Percentiles rank a stretch among this genome's conserved stretches.
These are phyloP conservation scores for Turritopsis rubra DNA, from an alignment of 30 jellyfish, hydroid and myxozoan genomes.

Conservation along the genomic window DNA sequence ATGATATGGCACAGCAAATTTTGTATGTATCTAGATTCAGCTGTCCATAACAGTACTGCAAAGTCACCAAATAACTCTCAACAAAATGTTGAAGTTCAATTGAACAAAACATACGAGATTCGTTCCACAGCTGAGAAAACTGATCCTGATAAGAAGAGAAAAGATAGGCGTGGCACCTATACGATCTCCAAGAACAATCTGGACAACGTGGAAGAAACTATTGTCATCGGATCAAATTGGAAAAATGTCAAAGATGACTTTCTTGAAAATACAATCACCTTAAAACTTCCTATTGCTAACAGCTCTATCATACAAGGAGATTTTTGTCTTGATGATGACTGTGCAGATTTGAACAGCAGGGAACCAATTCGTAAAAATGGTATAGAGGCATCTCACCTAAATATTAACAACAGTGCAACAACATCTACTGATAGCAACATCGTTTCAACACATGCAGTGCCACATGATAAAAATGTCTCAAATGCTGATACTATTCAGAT, in stretches of 20 bases:
- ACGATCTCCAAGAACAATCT: neutral
- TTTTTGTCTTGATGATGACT: neutral
- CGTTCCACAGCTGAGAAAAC: neutral
- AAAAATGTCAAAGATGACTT: neutral
- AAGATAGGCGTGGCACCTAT: neutral
- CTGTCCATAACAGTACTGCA: neutral
- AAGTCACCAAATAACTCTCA: neutral
- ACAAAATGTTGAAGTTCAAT: neutral
- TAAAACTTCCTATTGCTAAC: slow-evolving; percentile 9
- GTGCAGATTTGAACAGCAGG: neutral
- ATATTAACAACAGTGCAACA: neutral
- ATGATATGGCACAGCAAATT: neutral
- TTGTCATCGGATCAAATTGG: neutral
- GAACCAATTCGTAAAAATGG: no score
- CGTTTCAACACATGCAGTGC: neutral
- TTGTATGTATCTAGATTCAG: neutral
- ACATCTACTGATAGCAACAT: neutral
- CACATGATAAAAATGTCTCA: neutral
- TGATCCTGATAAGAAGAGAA: neutral
- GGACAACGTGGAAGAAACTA: neutral
- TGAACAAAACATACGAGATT: neutral
- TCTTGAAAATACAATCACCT: neutral
- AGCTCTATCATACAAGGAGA: neutral
- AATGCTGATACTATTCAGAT: neutral
- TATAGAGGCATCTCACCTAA: neutral